Base-by-base conservation (phyloP, 92 coral and sea anemone species). In the Epizoanthus illoricatus region DNA sequence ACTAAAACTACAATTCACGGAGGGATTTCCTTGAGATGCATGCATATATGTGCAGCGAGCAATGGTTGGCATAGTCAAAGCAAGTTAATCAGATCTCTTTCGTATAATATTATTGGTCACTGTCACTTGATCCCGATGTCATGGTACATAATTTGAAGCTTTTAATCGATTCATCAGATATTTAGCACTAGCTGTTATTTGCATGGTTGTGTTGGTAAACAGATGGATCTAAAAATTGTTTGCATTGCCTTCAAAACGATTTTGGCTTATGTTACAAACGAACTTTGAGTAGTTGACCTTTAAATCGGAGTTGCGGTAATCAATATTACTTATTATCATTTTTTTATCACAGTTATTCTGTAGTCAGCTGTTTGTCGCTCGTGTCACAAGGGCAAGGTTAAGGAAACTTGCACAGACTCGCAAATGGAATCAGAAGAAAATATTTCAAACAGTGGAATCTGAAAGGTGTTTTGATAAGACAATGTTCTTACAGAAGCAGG, bases 21-120 rank as follows among this genome's bases (percentile, higher is more conserved):
- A 18, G 11, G 43, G 73, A 24, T 43, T 3, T 39, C 2, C 2
- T 8, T 64, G 41, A 64, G 21, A 23, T 16, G 8, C 5, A 24
- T 62, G 8, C 6, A 5, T 10, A 0, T 4, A 10, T 4, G 3
- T 64, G n/a, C 42, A 15, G 52, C 39, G 20, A 15, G n/a, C 33
- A 24, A 75, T 52, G 64, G 79, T 75, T 75, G 17, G 65, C n/a
- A n/a, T 55, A 8, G 79, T 18, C 33, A 9, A 47, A 23, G 41
- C 2, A 23, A 2, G 71, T 11, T 11, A 16, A 69, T 8, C 5
- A 54, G 42, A 18, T 40, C 36, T 28, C 36, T 28, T 28, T 1
- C 2, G 36, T 28, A 28, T 28, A 28, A 28, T 28, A 28, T 28
- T 76, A 40, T 76, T 61, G 81, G 40, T 7, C 58, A 15, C 21